These are phyloP conservation scores for Myodes glareolus DNA, from an alignment of 2,113 vertebrate species.

Conservation along the genomic window DNA sequence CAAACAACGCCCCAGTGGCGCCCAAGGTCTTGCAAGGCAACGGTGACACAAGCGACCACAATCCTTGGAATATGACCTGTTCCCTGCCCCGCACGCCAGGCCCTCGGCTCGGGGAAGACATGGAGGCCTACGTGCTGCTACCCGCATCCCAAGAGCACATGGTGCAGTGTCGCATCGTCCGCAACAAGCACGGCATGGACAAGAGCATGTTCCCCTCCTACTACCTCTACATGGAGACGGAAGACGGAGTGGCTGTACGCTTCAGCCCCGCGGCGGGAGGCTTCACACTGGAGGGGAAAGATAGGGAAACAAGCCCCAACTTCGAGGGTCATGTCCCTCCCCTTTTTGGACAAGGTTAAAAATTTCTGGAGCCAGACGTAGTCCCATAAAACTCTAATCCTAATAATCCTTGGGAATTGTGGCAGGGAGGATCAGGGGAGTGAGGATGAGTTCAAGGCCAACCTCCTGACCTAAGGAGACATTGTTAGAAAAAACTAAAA, in stretches of 20 bases:
- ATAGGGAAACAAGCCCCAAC: background rate
- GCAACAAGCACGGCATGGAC: conserved; percentile 91
- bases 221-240: conserved; percentile 92
- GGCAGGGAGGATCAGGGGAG: background rate
- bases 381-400: background rate
- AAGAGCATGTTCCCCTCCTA: conserved; percentile 93
- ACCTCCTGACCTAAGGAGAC: background rate
- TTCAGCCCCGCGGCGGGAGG: background rate
- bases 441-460: background rate
- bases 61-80: fast-evolving
- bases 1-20: too few species aligned
- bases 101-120: conserved; percentile 22
- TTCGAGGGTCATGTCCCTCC: background rate
- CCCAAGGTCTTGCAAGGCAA: background rate
- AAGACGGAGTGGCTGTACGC: conserved; percentile 89
- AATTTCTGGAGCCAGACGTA: background rate
- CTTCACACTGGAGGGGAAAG: background rate
- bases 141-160: background rate
- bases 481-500: background rate
- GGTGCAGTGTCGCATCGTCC: conserved; percentile 83
- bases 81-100: background rate
- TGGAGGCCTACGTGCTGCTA: conserved; percentile 35
- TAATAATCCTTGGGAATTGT: background rate
- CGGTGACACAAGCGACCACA: fast-evolving
- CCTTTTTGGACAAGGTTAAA: background rate